phyloP scores from a whole-genome alignment of 2,113 vertebrate species.

The Miniopterus natalensis region DNA sequence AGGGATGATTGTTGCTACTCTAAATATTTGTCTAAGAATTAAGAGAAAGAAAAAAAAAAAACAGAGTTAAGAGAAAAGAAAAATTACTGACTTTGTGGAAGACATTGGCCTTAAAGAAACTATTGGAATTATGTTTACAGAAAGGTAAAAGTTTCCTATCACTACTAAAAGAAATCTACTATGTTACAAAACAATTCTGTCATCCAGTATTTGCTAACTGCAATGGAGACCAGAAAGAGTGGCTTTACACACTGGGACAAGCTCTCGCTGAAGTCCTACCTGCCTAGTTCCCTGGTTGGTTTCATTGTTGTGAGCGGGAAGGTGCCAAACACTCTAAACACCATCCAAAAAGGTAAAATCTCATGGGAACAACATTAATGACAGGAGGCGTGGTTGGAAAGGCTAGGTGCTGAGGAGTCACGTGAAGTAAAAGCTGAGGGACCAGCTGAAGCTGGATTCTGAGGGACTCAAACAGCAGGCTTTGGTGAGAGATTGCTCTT shows the following conservation, averaged over 20 bases:
- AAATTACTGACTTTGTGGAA: background rate
- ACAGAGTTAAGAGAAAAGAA: background rate
- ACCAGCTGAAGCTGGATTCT: background rate
- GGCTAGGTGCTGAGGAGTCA: background rate
- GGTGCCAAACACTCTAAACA: background rate
- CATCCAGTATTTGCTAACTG: background rate
- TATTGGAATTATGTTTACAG: background rate
- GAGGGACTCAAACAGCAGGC: background rate
- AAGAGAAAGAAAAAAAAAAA: background rate
- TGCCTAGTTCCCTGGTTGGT: background rate
- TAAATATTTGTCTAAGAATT: conserved; percentile 30
- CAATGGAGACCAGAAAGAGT: background rate
- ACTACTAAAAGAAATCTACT: background rate
- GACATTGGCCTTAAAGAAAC: background rate
- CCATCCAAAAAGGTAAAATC: background rate
- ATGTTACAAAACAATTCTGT: background rate
- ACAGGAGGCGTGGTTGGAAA: background rate
- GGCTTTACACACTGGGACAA: background rate
- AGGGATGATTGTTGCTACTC: background rate
- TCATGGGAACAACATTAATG: background rate
- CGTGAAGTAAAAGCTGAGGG: background rate
- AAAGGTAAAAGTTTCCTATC: background rate
- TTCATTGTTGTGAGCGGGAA: background rate
- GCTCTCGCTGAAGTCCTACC: background rate
- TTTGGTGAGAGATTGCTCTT: background rate